Percentiles rank a stretch among this genome's conserved stretches.
These are phyloP conservation scores for Macrophya alboannulata DNA, from an alignment of 2,888 invertebrate species.

Conservation along the genomic window DNA sequence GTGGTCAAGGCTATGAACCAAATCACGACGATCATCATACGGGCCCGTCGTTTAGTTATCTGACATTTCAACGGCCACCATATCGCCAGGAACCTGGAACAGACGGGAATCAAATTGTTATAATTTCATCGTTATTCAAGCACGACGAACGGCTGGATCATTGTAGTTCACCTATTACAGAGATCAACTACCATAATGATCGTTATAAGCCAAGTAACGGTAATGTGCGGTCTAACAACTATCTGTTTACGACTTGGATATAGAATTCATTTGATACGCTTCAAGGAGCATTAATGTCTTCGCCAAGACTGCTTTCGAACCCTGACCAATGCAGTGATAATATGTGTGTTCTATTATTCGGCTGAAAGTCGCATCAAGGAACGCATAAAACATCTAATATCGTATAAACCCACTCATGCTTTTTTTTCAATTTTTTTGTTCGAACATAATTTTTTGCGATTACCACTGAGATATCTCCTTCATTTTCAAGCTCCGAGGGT, in stretches of 20 bases:
- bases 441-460: neutral
- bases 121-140: neutral
- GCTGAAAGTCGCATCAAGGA: neutral
- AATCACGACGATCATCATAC: conserved; percentile 93
- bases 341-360: neutral
- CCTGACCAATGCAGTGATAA: neutral
- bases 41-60: conserved; percentile 93
- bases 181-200: conserved; percentile 5
- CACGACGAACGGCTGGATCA: no score
- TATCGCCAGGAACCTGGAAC: conserved; percentile 95
- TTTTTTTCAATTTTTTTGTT: neutral
- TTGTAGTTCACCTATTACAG: neutral
- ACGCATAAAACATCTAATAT: neutral
- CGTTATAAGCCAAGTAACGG: neutral
- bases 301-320: conserved; percentile 20
- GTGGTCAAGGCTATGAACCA: conserved; percentile 94
- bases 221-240: neutral
- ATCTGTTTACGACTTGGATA: neutral
- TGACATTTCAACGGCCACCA: conserved; percentile 97
- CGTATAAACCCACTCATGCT: neutral
- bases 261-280: conserved; percentile 1
- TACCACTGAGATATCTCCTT: neutral
- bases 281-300: neutral
- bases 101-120: conserved; percentile 64
- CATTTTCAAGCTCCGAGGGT: neutral